Base-by-base conservation (phyloP, 2,113 vertebrate species). In the Salvelinus namaycush region DNA sequence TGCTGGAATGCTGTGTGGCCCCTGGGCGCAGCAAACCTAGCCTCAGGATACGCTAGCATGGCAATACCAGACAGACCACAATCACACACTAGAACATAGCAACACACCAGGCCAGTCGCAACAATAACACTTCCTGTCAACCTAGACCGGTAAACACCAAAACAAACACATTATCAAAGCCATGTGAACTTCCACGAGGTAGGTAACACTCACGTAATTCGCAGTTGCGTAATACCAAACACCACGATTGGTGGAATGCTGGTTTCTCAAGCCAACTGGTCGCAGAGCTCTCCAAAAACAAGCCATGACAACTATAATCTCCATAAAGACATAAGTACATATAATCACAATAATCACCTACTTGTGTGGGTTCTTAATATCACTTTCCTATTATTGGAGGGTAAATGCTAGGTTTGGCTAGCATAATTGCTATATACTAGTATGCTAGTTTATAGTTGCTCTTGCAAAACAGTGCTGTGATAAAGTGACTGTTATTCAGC, bases 401-500 rank as follows among this genome's bases (percentile, higher is more conserved):
- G 57, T 75, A 65, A 78, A 73, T 73, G 14, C 69, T 59, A 49
- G 65, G 62, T 76, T 49, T 29, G 54, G 67, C 65, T 65, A 59
- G 65, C 76, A 68, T 74, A 71, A 57, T 79, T 73, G 31, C 60
- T 39, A 8, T 60, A 34, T 48, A n/a, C 68, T 48, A 29, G 57
- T 60, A 34, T 12, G 11, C 68, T 48, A 39, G 57, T 78, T 76
- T 79, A 65, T 67, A 77, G 80, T 29, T 48, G 75, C 26, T 31
- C 22, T 16, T 34, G 26, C 3, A 44, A 9, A 39, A 49, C 71
- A 83, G 18, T 26, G 78, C 83, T 77, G 82, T 81, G 64, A 84
- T 87, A 79, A 76, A 74, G 68, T 76, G 74, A 76, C 78, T 68
- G 48, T 76, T 66, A 86, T 79, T 86, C 84, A 75, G 68, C 75